Conservation (phyloP, 2,113 vertebrate genomes). For the Gobiocypris rarus region DNA sequence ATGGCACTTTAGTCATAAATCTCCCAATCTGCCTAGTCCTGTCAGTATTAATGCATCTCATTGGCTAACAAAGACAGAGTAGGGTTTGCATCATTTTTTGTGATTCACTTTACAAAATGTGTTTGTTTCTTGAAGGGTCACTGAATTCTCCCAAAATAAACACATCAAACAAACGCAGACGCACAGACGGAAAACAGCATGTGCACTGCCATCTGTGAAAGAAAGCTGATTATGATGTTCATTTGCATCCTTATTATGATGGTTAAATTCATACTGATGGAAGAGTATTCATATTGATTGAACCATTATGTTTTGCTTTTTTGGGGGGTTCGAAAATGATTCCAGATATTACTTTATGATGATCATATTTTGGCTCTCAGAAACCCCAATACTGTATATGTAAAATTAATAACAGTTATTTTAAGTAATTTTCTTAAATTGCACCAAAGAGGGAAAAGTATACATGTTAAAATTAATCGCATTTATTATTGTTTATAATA, state of each 20-base stretch:
- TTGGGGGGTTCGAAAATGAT: neutral
- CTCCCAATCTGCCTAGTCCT: conserved; percentile 60
- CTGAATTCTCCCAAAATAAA: conserved; percentile 9
- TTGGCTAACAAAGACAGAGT: conserved; percentile 70
- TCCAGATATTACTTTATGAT: neutral
- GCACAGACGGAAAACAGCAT: conserved; percentile 20
- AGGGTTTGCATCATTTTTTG: conserved; percentile 51
- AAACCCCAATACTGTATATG: neutral
- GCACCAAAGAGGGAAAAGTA: too few species aligned
- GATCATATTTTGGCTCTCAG: neutral
- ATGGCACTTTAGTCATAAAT: conserved; percentile 65
- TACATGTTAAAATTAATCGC: neutral
- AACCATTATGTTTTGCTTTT: neutral
- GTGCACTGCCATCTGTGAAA: conserved; percentile 29
- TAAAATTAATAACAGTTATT: neutral
- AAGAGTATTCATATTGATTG: neutral
- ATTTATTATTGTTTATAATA: neutral
- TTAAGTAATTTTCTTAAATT: neutral
- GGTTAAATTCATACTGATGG: conserved; percentile 30
- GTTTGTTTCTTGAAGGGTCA: conserved; percentile 34
- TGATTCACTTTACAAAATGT: conserved; percentile 58
- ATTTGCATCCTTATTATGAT: conserved; percentile 30
- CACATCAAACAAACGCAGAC: conserved; percentile 21
- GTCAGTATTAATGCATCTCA: conserved; percentile 63
- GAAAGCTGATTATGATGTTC: neutral